Base-by-base conservation (phyloP, 2,797 vertebrate genomes). In the Acrossocheilus fasciatus region DNA sequence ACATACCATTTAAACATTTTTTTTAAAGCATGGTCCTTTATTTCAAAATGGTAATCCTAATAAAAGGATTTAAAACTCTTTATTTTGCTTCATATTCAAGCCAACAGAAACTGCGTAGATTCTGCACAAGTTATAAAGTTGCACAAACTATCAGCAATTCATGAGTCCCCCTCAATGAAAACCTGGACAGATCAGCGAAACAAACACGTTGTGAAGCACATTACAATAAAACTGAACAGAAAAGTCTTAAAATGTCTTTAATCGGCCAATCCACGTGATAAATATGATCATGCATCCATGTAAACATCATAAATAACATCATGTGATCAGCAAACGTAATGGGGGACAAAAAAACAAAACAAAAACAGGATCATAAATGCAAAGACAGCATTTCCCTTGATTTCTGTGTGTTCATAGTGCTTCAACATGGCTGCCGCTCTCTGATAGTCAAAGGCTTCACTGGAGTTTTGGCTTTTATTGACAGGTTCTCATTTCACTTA, bases 401-500 rank as follows among this genome's bases (percentile, higher is more conserved):
- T 91, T 86, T 90, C 87, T 89, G 52, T 34, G 82, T 85, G 36
- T 82, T 83, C 68, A 82, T 30, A 36, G 93, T 91, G 57, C 83
- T 89, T 90, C 87, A 95, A 95, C 88, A 92, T 90, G 93, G 94
- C 93, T 93, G 95, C 95, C 89, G 89, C 87, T 88, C 88, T 91
- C 89, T 59, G 89, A 92, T 64, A 81, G 90, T 91, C 92, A 93
- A 89, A 92, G 91, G 77, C 90, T 88, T 91, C 87, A 93, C 90
- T 85, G 86, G 78, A 88, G 64, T 72, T 88, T 88, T 80, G 87
- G 34, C 76, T 87, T 79, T 87, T 87, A 66, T 78, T 62, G 77
- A 75, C 74, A 84, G 87, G 90, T 87, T 90, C 92, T 92, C 84
- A 54, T 76, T 87, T 92, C 90, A 92, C 78, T 88, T 91, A 91